phyloP scores from a whole-genome alignment of 2,888 invertebrate genomes.

The Dasypogon diadema region DNA sequence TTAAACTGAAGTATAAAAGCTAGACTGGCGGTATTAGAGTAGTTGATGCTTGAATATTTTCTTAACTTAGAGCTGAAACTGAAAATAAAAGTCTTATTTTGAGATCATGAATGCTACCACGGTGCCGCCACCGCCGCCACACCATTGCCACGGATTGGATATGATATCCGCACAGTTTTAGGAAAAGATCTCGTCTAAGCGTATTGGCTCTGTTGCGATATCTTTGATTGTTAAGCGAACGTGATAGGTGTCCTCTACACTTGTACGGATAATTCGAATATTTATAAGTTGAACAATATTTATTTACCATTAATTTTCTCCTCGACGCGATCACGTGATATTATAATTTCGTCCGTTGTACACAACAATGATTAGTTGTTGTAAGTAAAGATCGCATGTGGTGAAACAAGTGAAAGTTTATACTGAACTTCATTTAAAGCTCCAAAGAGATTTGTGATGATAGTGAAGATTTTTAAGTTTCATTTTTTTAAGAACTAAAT shows the following conservation, averaged over 20 bases:
- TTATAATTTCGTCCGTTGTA: background rate
- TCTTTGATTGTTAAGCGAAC: too few relatives aligned
- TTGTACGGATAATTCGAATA: too few relatives aligned
- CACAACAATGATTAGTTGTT: background rate
- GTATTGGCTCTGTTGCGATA: background rate
- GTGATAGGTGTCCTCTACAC: too few relatives aligned
- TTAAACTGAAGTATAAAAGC: constrained; percentile 21
- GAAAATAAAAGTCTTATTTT: constrained; percentile 53
- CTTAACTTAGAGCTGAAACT: constrained; percentile 47
- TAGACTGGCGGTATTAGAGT: constrained; percentile 26
- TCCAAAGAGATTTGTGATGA: too few relatives aligned
- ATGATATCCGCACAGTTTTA: constrained; percentile 40
- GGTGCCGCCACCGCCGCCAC: constrained; percentile 31
- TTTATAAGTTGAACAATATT: too few relatives aligned
- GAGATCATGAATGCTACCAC: constrained; percentile 51
- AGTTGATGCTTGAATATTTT: constrained; percentile 46
- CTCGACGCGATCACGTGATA: too few relatives aligned
- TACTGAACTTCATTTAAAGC: too few relatives aligned
- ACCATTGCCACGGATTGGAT: constrained; percentile 29
- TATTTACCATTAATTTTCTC: too few relatives aligned
- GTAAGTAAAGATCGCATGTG: too few relatives aligned
- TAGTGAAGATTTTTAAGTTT: too few relatives aligned
- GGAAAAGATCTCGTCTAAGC: constrained; percentile 36
- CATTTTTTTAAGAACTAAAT: too few relatives aligned
- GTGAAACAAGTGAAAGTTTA: constrained; percentile 29